Evolutionary conservation across 2,113 vertebrate species (phyloP), one percentile per base, ranked within the genome.

Genomic region (Zootoca vivipara): DNA sequence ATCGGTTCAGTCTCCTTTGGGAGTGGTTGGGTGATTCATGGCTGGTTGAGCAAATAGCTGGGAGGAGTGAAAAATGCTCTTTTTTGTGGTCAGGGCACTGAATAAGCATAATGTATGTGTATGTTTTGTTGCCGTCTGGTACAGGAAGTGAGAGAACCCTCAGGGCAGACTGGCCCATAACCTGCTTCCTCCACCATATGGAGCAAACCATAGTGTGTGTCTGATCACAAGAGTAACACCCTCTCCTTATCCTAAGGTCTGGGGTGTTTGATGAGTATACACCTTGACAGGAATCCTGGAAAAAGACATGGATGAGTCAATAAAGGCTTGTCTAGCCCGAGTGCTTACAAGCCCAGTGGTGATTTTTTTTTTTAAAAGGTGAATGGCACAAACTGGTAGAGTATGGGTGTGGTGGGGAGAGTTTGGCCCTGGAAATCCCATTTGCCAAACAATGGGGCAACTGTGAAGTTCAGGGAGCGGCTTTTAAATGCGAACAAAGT

Each of bases 1-100:
- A 26, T 62, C 52, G 6, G 46, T 8, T 75, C 30, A 7, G 12
- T 52, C 16, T 0, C 16, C 64, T 79, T 56, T 3, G 69, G 86
- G 78, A 73, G 79, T 2, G 33, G 69, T 78, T n/a, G 78, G 38
- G 18, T 74, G 84, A 85, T 30, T 85, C 84, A 85, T 56, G 56
- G 72, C 58, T 35, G 56, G 2, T 26, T 75, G 12, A 24, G 56
- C 79, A 42, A 65, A 81, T 75, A 87, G 86, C 86, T 42, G 1
- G 5, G 38, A 33, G 78, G 69, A 24, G 12, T 82, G 56, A 9
- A 28, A 28, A 69, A 30, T 69, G 24, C 10, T 52, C 16, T 58
- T 58, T 58, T 56, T 58, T 67, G 35, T 65, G 4, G 18, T 70
- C 77, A 35, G 1, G 20, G 28, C 35, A 24, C 4, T 16, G 56